Conservation (phyloP, 2,888 invertebrate genomes). For the Catonia carolina region DNA sequence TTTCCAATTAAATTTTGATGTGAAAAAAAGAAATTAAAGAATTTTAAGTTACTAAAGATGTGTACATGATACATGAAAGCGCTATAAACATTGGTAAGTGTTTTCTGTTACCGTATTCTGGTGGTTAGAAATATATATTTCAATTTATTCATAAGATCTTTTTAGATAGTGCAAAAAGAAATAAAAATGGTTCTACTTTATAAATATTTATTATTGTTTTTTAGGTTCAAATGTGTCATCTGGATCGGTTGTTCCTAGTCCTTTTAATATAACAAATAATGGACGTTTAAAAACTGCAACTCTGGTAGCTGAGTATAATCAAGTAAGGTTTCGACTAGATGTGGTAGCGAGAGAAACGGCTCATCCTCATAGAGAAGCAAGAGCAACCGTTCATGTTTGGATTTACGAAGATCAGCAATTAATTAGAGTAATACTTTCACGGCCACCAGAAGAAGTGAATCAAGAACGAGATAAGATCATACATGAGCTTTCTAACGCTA, state of each 20-base stretch:
- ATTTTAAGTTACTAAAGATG: no score
- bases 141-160: no score
- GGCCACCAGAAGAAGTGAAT: constrained; percentile 69
- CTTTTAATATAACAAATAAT: constrained; percentile 68
- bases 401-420: constrained; percentile 78
- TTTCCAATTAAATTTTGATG: no score
- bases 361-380: constrained; percentile 68
- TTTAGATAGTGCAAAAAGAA: no score
- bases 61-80: no score
- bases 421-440: constrained; percentile 75
- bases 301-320: constrained; percentile 82
- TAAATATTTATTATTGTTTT: neutral
- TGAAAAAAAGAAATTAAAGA: no score
- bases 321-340: constrained; percentile 77
- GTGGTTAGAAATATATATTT: no score
- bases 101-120: no score
- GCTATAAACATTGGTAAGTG: no score
- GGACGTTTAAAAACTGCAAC: constrained; percentile 68
- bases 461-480: constrained; percentile 64
- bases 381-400: constrained; percentile 81
- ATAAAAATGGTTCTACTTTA: no score
- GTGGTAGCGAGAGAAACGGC: constrained; percentile 76
- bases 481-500: constrained; percentile 65
- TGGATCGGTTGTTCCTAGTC: constrained; percentile 82
- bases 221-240: constrained; percentile 57